Evolutionary conservation across 1,140 invertebrate species (phyloP).

Genomic region (Mercenaria mercenaria): DNA sequence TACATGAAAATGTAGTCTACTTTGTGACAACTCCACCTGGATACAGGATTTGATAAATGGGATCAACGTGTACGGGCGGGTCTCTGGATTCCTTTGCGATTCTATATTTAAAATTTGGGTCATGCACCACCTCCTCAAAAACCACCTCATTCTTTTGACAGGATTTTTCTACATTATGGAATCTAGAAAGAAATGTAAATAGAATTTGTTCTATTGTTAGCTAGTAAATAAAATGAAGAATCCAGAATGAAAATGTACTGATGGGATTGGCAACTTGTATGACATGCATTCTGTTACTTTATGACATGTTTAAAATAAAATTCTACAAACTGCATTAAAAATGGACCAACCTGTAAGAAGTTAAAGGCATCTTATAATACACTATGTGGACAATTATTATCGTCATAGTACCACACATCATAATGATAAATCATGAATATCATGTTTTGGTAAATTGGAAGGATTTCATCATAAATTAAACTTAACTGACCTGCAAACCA

Average conservation of each 20-base stretch:
- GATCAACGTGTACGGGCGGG: slow-evolving; percentile 80
- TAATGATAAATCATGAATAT: too few species aligned
- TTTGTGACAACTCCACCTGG: slow-evolving; percentile 66
- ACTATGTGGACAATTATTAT: too few species aligned
- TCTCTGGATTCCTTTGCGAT: slow-evolving; percentile 68
- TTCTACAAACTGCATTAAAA: too few species aligned
- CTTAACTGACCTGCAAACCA: too few species aligned
- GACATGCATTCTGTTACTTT: too few species aligned
- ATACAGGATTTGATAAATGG: slow-evolving; percentile 83
- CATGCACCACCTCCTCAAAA: slow-evolving; percentile 82
- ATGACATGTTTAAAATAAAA: too few species aligned
- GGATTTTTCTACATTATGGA: not conserved
- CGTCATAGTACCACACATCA: too few species aligned
- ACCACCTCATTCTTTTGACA: slow-evolving; percentile 73
- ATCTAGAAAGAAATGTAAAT: slow-evolving; percentile 57
- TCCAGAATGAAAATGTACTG: not conserved
- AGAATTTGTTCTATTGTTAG: slow-evolving; percentile 12
- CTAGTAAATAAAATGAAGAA: not conserved
- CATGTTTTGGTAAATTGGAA: too few species aligned
- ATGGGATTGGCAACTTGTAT: too few species aligned
- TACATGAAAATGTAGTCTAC: slow-evolving; percentile 32
- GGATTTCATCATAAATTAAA: too few species aligned
- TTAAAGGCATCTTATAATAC: too few species aligned
- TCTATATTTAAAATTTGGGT: slow-evolving; percentile 82
- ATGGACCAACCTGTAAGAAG: too few species aligned